Evolutionary conservation across 2,888 invertebrate species (phyloP).

Genomic region (Ectemnius cavifrons): DNA sequence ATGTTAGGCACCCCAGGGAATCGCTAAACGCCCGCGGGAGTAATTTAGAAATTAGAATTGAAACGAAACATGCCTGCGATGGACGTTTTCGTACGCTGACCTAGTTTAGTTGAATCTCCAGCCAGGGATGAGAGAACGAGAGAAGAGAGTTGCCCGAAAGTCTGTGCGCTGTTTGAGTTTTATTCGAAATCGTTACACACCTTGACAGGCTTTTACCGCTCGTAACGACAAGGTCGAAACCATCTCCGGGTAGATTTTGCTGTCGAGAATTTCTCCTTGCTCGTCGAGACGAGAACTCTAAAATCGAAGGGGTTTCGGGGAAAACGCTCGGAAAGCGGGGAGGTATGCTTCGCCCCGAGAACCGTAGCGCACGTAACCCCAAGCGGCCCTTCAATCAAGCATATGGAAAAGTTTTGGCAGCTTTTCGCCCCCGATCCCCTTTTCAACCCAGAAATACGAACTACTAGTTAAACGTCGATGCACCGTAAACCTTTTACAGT

Average conservation of each 20-base stretch:
- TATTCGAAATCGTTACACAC: neutral
- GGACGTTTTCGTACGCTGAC: neutral
- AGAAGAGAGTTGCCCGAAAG: neutral
- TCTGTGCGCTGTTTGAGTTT: neutral
- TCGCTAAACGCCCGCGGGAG: neutral
- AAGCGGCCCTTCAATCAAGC: neutral
- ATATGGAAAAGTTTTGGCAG: neutral
- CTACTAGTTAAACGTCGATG: too few species aligned
- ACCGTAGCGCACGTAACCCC: neutral
- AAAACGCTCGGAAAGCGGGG: neutral
- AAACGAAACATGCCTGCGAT: neutral
- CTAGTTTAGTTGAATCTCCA: neutral
- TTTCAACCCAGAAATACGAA: too few species aligned
- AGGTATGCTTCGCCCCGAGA: neutral
- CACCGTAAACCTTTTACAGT: too few species aligned
- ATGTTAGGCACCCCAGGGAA: neutral
- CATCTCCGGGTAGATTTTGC: neutral
- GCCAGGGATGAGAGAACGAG: neutral
- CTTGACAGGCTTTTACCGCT: conserved; percentile 5
- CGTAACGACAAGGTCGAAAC: neutral
- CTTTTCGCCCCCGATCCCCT: neutral
- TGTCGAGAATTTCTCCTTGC: neutral
- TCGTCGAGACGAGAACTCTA: too few species aligned
- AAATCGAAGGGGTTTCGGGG: neutral
- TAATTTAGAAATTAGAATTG: neutral